phyloP scores from a whole-genome alignment of 2,888 invertebrate species.

The Deladenus siricidicola region DNA sequence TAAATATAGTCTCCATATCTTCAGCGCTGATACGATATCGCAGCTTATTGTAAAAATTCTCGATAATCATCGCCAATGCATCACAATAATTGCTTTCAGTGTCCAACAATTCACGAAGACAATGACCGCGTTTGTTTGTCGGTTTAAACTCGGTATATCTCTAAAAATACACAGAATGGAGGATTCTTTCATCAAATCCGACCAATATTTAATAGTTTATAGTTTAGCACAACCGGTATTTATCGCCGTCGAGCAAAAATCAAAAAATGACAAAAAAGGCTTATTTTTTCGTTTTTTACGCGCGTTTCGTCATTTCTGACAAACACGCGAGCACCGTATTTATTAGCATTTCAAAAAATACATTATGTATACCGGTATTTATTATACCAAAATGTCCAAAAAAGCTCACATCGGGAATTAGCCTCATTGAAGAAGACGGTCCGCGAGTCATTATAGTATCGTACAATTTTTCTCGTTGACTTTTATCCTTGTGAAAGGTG shows the following conservation, averaged over 20 bases:
- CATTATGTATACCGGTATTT: too few species aligned
- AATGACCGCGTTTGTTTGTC: constrained; percentile 77
- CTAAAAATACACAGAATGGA: constrained; percentile 24
- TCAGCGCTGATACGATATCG: constrained; percentile 65
- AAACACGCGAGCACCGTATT: too few species aligned
- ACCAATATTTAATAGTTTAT: too few species aligned
- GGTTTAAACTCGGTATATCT: constrained; percentile 44
- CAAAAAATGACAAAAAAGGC: too few species aligned
- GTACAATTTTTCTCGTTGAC: constrained; percentile 29
- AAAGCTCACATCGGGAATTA: background rate
- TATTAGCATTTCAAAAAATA: too few species aligned
- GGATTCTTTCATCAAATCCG: too few species aligned
- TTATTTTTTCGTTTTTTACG: too few species aligned
- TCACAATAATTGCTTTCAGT: constrained; percentile 88
- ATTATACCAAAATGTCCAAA: too few species aligned
- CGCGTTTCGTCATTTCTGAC: too few species aligned
- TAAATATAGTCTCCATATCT: constrained; percentile 74
- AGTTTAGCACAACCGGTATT: too few species aligned
- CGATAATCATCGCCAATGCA: constrained; percentile 64
- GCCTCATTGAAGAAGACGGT: background rate
- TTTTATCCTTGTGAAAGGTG: constrained; percentile 11
- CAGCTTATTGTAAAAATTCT: constrained; percentile 59
- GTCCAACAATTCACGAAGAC: constrained; percentile 73
- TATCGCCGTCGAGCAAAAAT: too few species aligned
- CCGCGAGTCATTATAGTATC: constrained; percentile 28